Base-by-base conservation (phyloP, 2,113 vertebrate genomes). In the Ciconia boyciana region DNA sequence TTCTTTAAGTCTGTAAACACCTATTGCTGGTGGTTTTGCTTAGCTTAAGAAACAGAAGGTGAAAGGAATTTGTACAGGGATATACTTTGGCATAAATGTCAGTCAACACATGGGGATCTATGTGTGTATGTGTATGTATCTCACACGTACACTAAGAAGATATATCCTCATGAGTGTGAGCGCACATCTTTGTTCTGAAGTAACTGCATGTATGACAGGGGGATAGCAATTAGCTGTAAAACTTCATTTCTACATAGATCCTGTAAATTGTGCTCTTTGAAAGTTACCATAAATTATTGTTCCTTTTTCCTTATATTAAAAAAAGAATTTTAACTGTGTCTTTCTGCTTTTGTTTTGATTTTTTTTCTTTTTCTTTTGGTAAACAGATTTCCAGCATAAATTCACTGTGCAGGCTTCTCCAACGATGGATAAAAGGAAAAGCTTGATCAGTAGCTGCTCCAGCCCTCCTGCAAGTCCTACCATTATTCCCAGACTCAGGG, bases 401-500 rank as follows among this genome's bases (percentile, higher is more conserved):
- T 99, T 99, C 98, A 99, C 99, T 13, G 99, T 99, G 74, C 99
- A 99, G 96, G 99, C 99, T 36, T 99, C 99, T 79, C 99, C 99
- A 5, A 99, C 99, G 6, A 98, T 99, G 97, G 99, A 99, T 91
- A 99, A 99, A 81, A 98, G 99, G 95, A 99, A 99, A 97, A 99
- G 99, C 92, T 97, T 99, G 75, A 98, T 99, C 97, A 98, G 97
- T 96, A 99, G 98, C 96, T 96, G 98, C 46, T 99, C 99, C 95
- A 99, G 99, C 69, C 99, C 99, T 89, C 99, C 99, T n/a, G 98
- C 97, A 92, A 99, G 99, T 93, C 99, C 99, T 34, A 98, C 98
- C 25, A 98, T 99, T 92, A 98, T 99, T 96, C 99, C 99, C 57
- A 99, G 99, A 84, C 99, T 99, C 81, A 98, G 99, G 95, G 99